Conservation (phyloP, 2,888 invertebrate genomes). For the Chalcosyrphus nemorum region DNA sequence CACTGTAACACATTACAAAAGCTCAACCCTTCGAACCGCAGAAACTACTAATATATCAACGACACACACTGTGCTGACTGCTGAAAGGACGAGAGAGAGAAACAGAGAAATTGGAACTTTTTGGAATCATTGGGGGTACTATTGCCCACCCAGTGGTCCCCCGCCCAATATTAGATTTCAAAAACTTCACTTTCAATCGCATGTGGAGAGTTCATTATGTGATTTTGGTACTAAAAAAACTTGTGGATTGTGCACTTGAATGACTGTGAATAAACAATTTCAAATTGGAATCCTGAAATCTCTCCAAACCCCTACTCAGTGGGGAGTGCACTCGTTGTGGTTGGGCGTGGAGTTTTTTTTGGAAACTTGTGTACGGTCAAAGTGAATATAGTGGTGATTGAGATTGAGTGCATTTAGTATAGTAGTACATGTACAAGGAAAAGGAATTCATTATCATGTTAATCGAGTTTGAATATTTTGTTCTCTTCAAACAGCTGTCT, state of each 20-base stretch:
- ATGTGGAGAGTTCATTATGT: conserved; percentile 32
- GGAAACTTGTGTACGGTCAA: no score
- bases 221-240: conserved; percentile 1
- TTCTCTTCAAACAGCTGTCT: no score
- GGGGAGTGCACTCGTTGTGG: background rate
- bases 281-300: background rate
- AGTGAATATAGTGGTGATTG: no score
- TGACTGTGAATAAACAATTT: conserved; percentile 34
- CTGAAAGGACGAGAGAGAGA: no score
- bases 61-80: background rate
- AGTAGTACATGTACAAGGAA: no score
- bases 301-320: background rate
- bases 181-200: conserved; percentile 32
- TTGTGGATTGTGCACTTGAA: conserved; percentile 45
- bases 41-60: conserved; percentile 8
- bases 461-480: no score
- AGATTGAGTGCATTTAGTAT: no score
- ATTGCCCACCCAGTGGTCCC: background rate
- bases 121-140: background rate
- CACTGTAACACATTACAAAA: background rate
- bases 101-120: no score
- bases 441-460: no score
- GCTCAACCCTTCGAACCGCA: background rate
- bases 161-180: background rate
- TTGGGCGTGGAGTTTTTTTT: background rate